These are phyloP conservation scores for Istiophorus platypterus DNA, from an alignment of 2,113 vertebrate genomes.

Conservation along the genomic window DNA sequence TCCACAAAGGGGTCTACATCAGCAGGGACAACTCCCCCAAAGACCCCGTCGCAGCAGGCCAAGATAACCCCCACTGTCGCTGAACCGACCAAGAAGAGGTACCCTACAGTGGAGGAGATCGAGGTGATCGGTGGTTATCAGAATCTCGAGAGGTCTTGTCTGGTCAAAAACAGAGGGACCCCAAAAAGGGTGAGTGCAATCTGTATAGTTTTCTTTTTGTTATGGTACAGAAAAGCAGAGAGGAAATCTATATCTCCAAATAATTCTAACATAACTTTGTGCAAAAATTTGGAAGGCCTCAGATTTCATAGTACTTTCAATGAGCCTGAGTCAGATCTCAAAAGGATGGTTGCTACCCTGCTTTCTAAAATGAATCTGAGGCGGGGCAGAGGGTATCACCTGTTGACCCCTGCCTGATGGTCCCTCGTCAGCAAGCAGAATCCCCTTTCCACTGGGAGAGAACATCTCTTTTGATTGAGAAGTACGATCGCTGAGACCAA, in stretches of 20 bases:
- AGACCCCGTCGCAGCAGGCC: conserved; percentile 21
- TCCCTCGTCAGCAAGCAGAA: conserved; percentile 29
- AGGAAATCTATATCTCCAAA: too few species aligned
- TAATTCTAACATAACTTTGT: not conserved
- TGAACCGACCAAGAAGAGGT: conserved; percentile 86
- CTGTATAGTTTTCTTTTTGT: not conserved
- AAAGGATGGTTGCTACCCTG: not conserved
- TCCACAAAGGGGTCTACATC: not conserved
- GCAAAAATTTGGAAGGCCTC: not conserved
- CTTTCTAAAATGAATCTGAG: not conserved
- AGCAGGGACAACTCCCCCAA: conserved; percentile 9
- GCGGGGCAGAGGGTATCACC: conserved; percentile 17
- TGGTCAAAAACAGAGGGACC: conserved; percentile 84
- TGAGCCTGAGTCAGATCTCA: not conserved
- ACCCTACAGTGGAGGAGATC: conserved; percentile 91
- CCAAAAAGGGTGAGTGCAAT: conserved; percentile 87
- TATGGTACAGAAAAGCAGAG: not conserved
- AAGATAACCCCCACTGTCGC: conserved; percentile 10
- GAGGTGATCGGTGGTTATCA: conserved; percentile 93
- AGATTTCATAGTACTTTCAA: not conserved
- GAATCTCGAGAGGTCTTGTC: conserved; percentile 88
- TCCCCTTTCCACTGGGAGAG: conserved; percentile 66
- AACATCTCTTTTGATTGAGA: conserved; percentile 78
- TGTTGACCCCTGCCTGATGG: conserved; percentile 30
- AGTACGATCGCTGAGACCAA: conserved; percentile 52